A percentile compares a stretch with the other conserved stretches of the same genome.
Evolutionary conservation across 2,113 vertebrate species (phyloP).

Genomic region (Gasterosteus nipponicus): DNA sequence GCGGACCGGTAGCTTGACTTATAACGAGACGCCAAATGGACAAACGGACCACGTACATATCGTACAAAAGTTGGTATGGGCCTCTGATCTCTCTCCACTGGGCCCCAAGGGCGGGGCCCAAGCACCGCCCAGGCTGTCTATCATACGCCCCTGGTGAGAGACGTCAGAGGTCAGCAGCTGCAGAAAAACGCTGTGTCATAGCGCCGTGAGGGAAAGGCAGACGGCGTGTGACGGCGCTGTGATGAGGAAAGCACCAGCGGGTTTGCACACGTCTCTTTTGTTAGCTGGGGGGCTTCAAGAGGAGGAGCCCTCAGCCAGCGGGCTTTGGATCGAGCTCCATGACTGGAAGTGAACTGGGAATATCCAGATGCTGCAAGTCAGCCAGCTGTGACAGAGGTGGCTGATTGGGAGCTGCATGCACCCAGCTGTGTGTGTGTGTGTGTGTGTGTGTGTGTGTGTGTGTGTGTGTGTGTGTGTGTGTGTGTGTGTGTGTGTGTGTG

Average conservation of each 20-base stretch:
- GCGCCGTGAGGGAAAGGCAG: constrained; percentile 13
- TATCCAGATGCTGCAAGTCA: constrained; percentile 50
- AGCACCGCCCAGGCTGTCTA: no score
- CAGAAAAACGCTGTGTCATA: constrained; percentile 28
- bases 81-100: background rate
- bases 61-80: no score
- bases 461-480: constrained; percentile 7
- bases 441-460: constrained; percentile 1
- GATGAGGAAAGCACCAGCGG: background rate
- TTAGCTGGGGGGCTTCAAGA: constrained; percentile 9
- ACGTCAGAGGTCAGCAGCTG: constrained; percentile 48
- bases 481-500: constrained; percentile 27
- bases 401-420: constrained; percentile 17
- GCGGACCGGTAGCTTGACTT: background rate
- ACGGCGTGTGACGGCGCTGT: constrained; percentile 26
- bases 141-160: constrained; percentile 21
- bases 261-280: constrained; percentile 4
- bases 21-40: no score
- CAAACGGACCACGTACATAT: no score
- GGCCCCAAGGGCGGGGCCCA: background rate
- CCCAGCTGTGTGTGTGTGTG: constrained; percentile 21
- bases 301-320: constrained; percentile 27
- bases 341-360: constrained; percentile 47
- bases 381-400: constrained; percentile 49
- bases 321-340: constrained; percentile 25